A percentile compares a stretch with the other conserved stretches of the same genome.
phyloP scores from a whole-genome alignment of 2,113 vertebrate genomes.

The Petrocephalus zakoni region DNA sequence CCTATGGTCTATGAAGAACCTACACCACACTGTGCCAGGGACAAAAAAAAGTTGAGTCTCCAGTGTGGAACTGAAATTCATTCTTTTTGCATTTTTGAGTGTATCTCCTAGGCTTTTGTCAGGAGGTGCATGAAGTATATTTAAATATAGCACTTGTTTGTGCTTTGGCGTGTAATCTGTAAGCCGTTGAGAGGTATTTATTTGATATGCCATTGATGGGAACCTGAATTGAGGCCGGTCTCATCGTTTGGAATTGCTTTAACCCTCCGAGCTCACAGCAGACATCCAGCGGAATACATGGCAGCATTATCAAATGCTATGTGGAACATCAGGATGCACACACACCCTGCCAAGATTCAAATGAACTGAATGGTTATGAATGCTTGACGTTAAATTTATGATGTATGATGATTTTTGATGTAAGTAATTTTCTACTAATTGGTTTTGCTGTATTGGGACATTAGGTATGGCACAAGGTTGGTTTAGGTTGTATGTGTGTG shows the following conservation, averaged over 20 bases:
- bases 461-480: neutral
- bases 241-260: neutral
- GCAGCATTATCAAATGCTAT: neutral
- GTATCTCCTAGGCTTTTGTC: neutral
- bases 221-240: neutral
- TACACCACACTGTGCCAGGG: too few species aligned
- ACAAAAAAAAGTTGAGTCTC: neutral
- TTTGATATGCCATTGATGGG: neutral
- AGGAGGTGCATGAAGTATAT: neutral
- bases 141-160: conserved; percentile 2
- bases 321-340: neutral
- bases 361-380: neutral
- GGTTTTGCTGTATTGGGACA: neutral
- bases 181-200: neutral
- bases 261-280: neutral
- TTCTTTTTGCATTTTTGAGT: neutral
- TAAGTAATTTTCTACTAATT: neutral
- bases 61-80: neutral
- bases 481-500: too few species aligned
- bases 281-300: neutral
- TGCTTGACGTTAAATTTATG: neutral
- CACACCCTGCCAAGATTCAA: neutral
- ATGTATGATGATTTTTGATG: neutral
- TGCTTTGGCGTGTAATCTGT: neutral
- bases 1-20: neutral